Evolutionary conservation across 1,140 invertebrate genomes (phyloP).

Genomic region (Drosophila suzukii): DNA sequence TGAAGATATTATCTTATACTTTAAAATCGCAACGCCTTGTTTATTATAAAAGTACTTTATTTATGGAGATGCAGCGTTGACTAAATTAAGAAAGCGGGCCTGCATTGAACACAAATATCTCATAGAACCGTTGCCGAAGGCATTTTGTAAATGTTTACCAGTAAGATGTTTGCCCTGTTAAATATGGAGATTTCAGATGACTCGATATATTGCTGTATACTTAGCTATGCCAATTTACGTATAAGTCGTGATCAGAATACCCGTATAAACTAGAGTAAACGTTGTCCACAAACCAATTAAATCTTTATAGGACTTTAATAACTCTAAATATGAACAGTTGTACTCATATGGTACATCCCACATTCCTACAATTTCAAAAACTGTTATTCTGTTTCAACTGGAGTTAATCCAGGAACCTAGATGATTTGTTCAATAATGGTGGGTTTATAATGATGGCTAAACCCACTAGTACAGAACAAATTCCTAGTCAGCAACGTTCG

Average conservation of each 20-base stretch:
- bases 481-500: constrained; percentile 28
- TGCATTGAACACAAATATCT: background rate
- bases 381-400: constrained; percentile 43
- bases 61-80: background rate
- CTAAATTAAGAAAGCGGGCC: constrained; percentile 15
- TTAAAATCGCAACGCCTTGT: background rate
- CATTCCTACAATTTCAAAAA: constrained; percentile 29
- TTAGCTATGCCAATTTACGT: constrained; percentile 29
- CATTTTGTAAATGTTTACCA: constrained; percentile 61
- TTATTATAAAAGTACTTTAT: background rate
- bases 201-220: constrained; percentile 33
- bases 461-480: constrained; percentile 13
- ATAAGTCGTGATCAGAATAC: constrained; percentile 40
- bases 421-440: constrained; percentile 10
- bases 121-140: constrained; percentile 8
- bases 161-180: constrained; percentile 53
- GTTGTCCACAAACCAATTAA: constrained; percentile 29
- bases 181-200: constrained; percentile 22
- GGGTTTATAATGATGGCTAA: constrained; percentile 1
- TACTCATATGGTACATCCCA: constrained; percentile 31
- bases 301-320: constrained; percentile 22
- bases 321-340: constrained; percentile 16
- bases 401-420: constrained; percentile 15
- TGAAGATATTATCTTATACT: no score
- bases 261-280: constrained; percentile 47